Evolutionary conservation across 2,888 invertebrate genomes (phyloP).

Genomic region (Matsumyia berberina): DNA sequence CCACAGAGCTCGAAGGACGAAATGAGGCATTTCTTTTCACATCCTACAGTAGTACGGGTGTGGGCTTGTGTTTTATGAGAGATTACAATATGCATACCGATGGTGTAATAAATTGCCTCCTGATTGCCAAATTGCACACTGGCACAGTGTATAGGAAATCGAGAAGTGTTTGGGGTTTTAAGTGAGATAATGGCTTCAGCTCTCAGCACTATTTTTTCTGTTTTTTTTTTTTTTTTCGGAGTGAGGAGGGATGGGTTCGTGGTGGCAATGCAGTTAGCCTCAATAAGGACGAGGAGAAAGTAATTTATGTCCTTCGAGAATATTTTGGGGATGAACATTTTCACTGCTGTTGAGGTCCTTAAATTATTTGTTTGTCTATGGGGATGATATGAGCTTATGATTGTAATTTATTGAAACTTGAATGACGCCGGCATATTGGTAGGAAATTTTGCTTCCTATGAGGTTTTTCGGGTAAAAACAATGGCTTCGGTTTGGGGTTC

Average conservation of each 20-base stretch:
- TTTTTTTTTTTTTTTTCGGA: too few species aligned
- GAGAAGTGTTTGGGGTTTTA: conserved; percentile 43
- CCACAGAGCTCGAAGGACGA: conserved; percentile 50
- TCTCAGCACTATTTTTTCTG: conserved; percentile 30
- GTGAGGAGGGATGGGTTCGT: neutral
- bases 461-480: neutral
- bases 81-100: conserved; percentile 71
- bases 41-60: neutral
- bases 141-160: conserved; percentile 33
- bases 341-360: conserved; percentile 23
- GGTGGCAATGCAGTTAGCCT: conserved; percentile 27
- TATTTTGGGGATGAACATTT: conserved; percentile 43
- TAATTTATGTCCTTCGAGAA: conserved; percentile 61
- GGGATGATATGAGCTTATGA: conserved; percentile 34
- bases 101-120: conserved; percentile 69
- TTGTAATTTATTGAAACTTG: conserved; percentile 42
- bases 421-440: conserved; percentile 30
- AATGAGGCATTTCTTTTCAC: conserved; percentile 53
- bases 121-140: conserved; percentile 66
- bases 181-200: conserved; percentile 15
- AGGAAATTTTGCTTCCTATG: neutral
- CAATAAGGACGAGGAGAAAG: neutral
- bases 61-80: conserved; percentile 43
- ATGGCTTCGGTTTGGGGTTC: neutral
- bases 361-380: conserved; percentile 39